A percentile compares a stretch with the other conserved stretches of the same genome.
Evolutionary conservation across 2,113 vertebrate species (phyloP).

Genomic region (Notiomystis cincta): DNA sequence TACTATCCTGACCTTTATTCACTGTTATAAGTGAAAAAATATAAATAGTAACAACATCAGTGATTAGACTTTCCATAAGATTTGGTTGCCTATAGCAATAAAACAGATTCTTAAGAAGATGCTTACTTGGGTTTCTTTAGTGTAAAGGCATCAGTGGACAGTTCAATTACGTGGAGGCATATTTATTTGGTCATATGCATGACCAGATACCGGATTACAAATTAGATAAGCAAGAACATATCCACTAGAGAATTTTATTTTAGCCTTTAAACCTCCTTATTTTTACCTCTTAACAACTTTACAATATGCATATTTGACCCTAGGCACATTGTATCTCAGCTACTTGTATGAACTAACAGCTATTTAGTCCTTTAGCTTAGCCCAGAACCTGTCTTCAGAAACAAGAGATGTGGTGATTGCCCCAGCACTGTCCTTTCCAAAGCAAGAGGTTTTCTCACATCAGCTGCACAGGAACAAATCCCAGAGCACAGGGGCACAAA

Average conservation of each 20-base stretch:
- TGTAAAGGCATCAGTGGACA: fast-evolving
- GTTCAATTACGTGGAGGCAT: neutral
- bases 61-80: neutral
- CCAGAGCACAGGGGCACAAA: neutral
- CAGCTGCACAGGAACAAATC: neutral
- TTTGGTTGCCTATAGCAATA: neutral
- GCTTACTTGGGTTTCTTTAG: neutral
- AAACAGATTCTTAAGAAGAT: neutral
- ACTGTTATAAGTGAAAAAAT: neutral
- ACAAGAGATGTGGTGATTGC: neutral
- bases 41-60: neutral
- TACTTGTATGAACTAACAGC: neutral
- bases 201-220: neutral
- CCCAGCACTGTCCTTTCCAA: neutral
- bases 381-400: neutral
- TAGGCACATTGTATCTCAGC: neutral
- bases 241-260: neutral
- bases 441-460: neutral
- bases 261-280: neutral
- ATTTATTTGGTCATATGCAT: neutral
- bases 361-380: neutral
- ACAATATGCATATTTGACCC: neutral
- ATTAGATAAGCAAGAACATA: neutral
- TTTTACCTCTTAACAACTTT: neutral
- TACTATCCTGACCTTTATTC: neutral